Conservation (phyloP, 2,888 invertebrate genomes). For the Siphlonurus alternatus region DNA sequence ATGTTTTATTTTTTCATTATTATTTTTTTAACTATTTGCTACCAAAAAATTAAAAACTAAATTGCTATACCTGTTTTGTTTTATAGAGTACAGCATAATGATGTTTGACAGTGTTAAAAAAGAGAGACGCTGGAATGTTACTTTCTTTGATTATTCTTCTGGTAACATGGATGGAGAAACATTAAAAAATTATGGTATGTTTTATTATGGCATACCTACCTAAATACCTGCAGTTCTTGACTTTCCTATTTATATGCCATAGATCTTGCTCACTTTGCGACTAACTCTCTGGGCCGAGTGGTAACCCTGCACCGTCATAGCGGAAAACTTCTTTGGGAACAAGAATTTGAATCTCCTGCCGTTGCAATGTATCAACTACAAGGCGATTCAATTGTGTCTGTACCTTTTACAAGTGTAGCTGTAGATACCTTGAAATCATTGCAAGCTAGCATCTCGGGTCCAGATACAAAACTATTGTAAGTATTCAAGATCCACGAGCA, state of each 20-base stretch:
- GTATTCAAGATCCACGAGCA: too few relatives aligned
- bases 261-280: slow-evolving; percentile 80
- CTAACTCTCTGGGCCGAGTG: slow-evolving; percentile 73
- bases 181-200: slow-evolving; percentile 64
- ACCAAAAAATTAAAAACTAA: not conserved
- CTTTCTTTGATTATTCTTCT: slow-evolving; percentile 88
- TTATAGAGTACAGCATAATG: slow-evolving; percentile 68
- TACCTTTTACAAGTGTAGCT: slow-evolving; percentile 80
- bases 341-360: slow-evolving; percentile 74
- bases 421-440: slow-evolving; percentile 56
- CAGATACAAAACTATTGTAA: not conserved
- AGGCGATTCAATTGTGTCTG: slow-evolving; percentile 56
- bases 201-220: slow-evolving; percentile 16
- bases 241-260: too few relatives aligned
- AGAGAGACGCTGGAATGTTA: slow-evolving; percentile 83
- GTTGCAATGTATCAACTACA: slow-evolving; percentile 72
- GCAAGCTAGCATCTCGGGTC: not conserved
- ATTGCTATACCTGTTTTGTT: not conserved
- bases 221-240: not conserved
- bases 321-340: slow-evolving; percentile 76
- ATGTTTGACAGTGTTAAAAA: slow-evolving; percentile 75
- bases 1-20: too few relatives aligned
- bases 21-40: not conserved
- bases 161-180: slow-evolving; percentile 61
- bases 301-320: slow-evolving; percentile 67